Evolutionary conservation across 2,888 invertebrate species (phyloP), one percentile per base, ranked within the genome.

Genomic region (Allygus modestus): DNA sequence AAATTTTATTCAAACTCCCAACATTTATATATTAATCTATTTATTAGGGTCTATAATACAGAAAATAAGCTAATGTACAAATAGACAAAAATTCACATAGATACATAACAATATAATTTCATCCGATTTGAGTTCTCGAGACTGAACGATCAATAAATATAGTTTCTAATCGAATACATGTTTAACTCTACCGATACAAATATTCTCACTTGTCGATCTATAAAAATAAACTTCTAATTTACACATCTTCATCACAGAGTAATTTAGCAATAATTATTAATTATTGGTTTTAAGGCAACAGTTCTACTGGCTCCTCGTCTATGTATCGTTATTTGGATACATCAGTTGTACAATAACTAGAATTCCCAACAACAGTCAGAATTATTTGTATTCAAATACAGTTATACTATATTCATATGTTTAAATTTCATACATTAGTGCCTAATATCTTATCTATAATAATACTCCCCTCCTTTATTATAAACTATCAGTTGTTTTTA

Each of bases 1-100:
- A 84, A 84, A 84, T 89, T 75, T 88, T 88, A 83, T 85, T 85
- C 69, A 88, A 87, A 86, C 85, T 83, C 84, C 85, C 84, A 86
- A 28, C 87, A 87, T 87, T 86, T 86, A 87, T 87, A 87, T 86
- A 87, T 87, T 85, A 86, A 81, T 84, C 75, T 69, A 81, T 82
- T 81, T 58, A 58, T 41, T 83, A 69, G 81, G 58, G 41, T 71
- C 73, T 82, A 82, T 69, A 84, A 82, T 82, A 75, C 73, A 75
- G 54, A 82, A 82, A 82, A 65, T 82, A 69, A 65, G 81, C 84
- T 82, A 81, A 77, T 61, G 61, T 77, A 77, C 75, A 83, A 84
- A 43, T 77, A 84, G 61, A 84, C 61, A 82, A 41, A 65, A 75
- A 84, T 65, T 37, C 65, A 84, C 46, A 84, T 23, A 37, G 65